Conservation (phyloP, 1,140 invertebrate species). For the Zophobas morio region DNA sequence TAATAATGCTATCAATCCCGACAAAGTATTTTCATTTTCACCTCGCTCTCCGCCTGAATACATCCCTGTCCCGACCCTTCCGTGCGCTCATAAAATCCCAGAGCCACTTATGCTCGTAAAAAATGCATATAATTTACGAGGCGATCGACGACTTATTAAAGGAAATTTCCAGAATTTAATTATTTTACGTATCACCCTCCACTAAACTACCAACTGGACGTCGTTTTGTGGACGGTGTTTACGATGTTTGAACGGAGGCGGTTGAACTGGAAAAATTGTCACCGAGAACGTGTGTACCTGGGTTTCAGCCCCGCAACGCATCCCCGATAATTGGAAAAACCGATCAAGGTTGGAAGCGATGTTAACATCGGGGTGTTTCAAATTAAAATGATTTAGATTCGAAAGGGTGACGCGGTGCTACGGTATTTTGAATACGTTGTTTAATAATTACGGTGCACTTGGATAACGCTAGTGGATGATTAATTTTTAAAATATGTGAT, state of each 20-base stretch:
- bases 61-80: neutral
- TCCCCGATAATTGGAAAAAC: slow-evolving; percentile 27
- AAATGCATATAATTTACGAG: slow-evolving; percentile 38
- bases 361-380: slow-evolving; percentile 24
- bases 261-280: slow-evolving; percentile 18
- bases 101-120: slow-evolving; percentile 34
- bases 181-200: slow-evolving; percentile 4
- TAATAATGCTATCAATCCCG: too few relatives aligned
- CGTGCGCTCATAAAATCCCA: slow-evolving; percentile 20
- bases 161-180: slow-evolving; percentile 18
- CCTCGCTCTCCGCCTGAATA: too few relatives aligned
- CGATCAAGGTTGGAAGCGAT: slow-evolving; percentile 14
- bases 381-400: slow-evolving; percentile 37
- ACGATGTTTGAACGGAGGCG: slow-evolving; percentile 1
- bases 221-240: neutral
- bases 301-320: slow-evolving; percentile 9
- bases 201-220: slow-evolving; percentile 3
- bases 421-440: slow-evolving; percentile 6
- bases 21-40: too few relatives aligned
- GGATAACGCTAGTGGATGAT: neutral
- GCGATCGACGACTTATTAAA: slow-evolving; percentile 25
- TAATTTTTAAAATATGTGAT: slow-evolving; percentile 21
- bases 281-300: slow-evolving; percentile 23
- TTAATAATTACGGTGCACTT: slow-evolving; percentile 1
- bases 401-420: slow-evolving; percentile 2